Conservation (phyloP, 2,113 vertebrate genomes). For the Lanius ludovicianus region DNA sequence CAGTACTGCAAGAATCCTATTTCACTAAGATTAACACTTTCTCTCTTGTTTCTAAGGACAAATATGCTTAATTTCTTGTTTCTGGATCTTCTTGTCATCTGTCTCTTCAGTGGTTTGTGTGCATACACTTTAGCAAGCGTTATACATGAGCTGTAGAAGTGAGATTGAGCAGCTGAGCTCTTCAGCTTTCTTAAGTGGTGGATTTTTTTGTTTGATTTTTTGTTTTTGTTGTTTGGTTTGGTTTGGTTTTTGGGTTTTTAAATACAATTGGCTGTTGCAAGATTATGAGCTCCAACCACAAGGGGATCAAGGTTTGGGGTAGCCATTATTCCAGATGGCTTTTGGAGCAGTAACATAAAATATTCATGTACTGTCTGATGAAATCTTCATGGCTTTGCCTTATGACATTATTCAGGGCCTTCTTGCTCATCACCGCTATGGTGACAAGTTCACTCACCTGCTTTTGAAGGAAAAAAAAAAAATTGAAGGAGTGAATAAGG, state of each 20-base stretch:
- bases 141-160: background rate
- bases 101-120: background rate
- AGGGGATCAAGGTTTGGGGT: background rate
- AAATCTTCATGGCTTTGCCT: background rate
- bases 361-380: background rate
- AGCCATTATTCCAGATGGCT: background rate
- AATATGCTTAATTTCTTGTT: slow-evolving; percentile 7
- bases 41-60: background rate
- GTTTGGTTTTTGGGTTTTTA: no score
- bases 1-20: background rate
- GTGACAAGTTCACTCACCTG: background rate
- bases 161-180: background rate
- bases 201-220: background rate
- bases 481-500: background rate
- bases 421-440: background rate
- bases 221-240: background rate
- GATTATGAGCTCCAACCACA: background rate
- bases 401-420: background rate
- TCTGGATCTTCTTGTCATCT: background rate
- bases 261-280: background rate
- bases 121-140: background rate
- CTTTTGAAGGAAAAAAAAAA: background rate
- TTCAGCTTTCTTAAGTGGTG: background rate
- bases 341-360: background rate
- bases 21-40: slow-evolving; percentile 2